Base-by-base conservation (phyloP, 2,888 invertebrate species). In the Masnerella sp. region DNA sequence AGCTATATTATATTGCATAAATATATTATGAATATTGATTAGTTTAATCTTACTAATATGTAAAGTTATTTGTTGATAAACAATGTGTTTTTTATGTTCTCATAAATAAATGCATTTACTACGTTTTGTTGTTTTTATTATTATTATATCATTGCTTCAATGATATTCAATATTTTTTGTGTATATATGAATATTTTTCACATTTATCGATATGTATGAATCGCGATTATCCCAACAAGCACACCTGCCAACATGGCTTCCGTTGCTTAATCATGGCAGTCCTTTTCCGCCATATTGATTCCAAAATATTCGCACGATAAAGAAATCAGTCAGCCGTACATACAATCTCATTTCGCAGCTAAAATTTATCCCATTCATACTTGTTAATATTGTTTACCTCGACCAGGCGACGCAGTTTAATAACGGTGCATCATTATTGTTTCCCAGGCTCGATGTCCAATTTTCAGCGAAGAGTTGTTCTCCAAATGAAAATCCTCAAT, bases 191-290 rank as follows among this genome's bases (percentile, higher is more conserved):
- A n/a, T n/a, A n/a, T n/a, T n/a, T n/a, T n/a, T n/a, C 47, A 40
- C 58, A 25, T 59, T 71, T 77, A 76, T 78, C 76, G 72, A 73
- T 75, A 77, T 78, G 77, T 80, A 78, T 76, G 72, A 78, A 76
- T 72, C 76, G 75, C 47, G 80, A 80, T 81, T 81, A 82, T 81
- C 80, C 67, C 77, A 76, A 74, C 78, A 78, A 78, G 78, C 87
- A 85, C 87, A 87, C 87, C 87, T 87, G 87, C 87, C 87, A 87
- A 87, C 85, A 87, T 87, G 87, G 87, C 87, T 87, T 84, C 87
- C 87, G 87, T 86, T 83, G 84, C 79, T 81, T 82, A 83, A 83
- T 85, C 85, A 85, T 85, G 86, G 84, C 83, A 85, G 83, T 84
- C 83, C 83, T 78, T 82, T 80, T 80, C 83, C 79, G 87, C 87